Percentiles rank a stretch among this genome's conserved stretches.
Evolutionary conservation across 2,888 invertebrate species (phyloP).

Genomic region (Clivina fossor): DNA sequence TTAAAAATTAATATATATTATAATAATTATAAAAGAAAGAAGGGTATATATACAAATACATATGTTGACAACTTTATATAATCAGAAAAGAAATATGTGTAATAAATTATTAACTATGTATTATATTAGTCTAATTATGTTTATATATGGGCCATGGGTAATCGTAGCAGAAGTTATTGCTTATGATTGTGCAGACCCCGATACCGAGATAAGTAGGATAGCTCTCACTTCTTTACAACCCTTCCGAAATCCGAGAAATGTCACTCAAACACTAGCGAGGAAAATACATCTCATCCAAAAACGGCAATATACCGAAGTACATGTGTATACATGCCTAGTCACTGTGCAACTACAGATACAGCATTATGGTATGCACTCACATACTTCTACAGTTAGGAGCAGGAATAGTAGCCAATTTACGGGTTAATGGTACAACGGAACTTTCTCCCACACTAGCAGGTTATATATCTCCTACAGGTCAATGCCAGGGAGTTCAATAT

Average conservation of each 20-base stretch:
- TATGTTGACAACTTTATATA: too few relatives aligned
- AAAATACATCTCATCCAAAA: constrained; percentile 5
- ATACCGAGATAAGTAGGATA: constrained; percentile 1
- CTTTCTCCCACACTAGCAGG: constrained; percentile 16
- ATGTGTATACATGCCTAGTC: constrained; percentile 17
- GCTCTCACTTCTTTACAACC: neutral
- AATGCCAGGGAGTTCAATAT: constrained; percentile 10
- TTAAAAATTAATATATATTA: too few relatives aligned
- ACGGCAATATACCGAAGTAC: constrained; percentile 4
- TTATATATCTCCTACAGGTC: neutral
- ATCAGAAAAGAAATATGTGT: too few relatives aligned
- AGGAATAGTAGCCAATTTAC: neutral
- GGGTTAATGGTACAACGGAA: constrained; percentile 15
- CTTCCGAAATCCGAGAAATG: constrained; percentile 9
- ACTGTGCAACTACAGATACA: constrained; percentile 9
- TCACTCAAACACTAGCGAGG: neutral
- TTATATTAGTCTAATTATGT: too few relatives aligned
- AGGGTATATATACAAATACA: too few relatives aligned
- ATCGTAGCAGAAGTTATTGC: constrained; percentile 14
- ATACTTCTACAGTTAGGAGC: constrained; percentile 11
- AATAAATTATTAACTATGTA: too few relatives aligned
- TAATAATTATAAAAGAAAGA: too few relatives aligned
- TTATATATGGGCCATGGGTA: too few relatives aligned
- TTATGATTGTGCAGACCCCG: constrained; percentile 6
- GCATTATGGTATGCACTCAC: constrained; percentile 22